Base-by-base conservation (phyloP, 2,113 vertebrate species). In the Terrapene triunguis region DNA sequence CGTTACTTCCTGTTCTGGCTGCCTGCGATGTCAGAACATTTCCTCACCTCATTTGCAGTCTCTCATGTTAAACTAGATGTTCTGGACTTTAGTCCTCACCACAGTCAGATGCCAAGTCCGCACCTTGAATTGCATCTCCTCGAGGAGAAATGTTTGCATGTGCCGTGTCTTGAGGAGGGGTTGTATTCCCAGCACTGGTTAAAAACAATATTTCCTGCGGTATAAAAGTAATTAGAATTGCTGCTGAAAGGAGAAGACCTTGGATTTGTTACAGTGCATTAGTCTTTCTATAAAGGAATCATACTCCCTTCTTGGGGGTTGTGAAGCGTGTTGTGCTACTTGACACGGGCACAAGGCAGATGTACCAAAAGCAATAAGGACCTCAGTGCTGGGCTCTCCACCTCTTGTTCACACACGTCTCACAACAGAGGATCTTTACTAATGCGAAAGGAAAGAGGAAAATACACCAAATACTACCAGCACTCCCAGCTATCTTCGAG, bases 1-100 rank as follows among this genome's bases (percentile, higher is more conserved):
- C 21, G 51, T 19, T 24, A 4, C 42, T 3, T 1, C 44, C 62
- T 50, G 32, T 22, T 53, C 27, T 0, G 1, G 80, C 7, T 5
- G 42, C 8, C 3, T 12, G 16, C 1, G 0, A 2, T 3, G 6
- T 4, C 16, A 0, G 53, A 65, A n/a, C 53, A 4, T 16, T 59
- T 32, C 51, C 47, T 6, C 6, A 22, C 8, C 55, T 44, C 47
- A 2, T 19, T 27, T 69, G 13, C n/a, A 38, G 19, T n/a, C n/a
- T 38, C 65, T 38, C 17, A 38, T 2, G 6, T 19, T 72, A 38
- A 35, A 38, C 8, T 72, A 38, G 19, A n/a, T 57, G 10, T 24
- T 57, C 55, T 57, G 55, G 55, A 12, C 5, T 11, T 29, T 29
- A 59, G 57, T 11, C 27, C 27, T 59, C 12, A 29, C 57, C 57